Base-by-base conservation (phyloP, 2,797 vertebrate genomes). In the Tympanoctomys barrerae region DNA sequence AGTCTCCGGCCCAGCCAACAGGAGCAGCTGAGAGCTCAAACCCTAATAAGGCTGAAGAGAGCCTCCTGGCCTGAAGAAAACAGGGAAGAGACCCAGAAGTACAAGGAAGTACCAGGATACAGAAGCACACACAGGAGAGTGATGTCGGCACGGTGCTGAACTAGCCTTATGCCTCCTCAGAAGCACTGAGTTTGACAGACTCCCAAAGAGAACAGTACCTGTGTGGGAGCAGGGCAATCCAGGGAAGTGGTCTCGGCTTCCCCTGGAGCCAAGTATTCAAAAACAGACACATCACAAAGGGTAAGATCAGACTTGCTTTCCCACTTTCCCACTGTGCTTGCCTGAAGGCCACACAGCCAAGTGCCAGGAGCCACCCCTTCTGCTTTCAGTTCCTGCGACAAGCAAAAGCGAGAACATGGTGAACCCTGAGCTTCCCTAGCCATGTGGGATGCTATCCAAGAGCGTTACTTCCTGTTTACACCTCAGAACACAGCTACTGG, bases 21-120 rank as follows among this genome's bases (percentile, higher is more conserved):
- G 94, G 71, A 93, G 64, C 92, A 94, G 79, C 77, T 96, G 64
- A 94, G 86, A 87, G 66, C 89, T 84, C 39, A 92, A n/a, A 75
- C 91, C 68, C 88, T 18, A 59, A 90, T 77, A 39, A n/a, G 18
- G 64, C 57, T 57, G 70, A 62, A 77, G 64, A 71, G 11, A 46
- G 78, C 54, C 52, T 52, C 5, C 42, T 52, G 42, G 14, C 13
- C 9, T 68, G 83, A 82, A 31, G 36, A 83, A 75, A 61, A 28
- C 3, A 42, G 31, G 33, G n/a, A 39, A 46, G 54, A 71, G 62
- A 42, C 77, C 62, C 64, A 26, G 54, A 36, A 46, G 3, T 57
- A 1, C 57, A 33, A 87, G 83, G 59, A 75, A 90, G n/a, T 77
- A 21, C 52, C 68, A 52, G 49, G 28, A 71, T 70, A 24, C 61